Evolutionary conservation across 2,888 invertebrate genomes (phyloP), one percentile per base, ranked within the genome.

Genomic region (Gymnoscelis rufifasciata): DNA sequence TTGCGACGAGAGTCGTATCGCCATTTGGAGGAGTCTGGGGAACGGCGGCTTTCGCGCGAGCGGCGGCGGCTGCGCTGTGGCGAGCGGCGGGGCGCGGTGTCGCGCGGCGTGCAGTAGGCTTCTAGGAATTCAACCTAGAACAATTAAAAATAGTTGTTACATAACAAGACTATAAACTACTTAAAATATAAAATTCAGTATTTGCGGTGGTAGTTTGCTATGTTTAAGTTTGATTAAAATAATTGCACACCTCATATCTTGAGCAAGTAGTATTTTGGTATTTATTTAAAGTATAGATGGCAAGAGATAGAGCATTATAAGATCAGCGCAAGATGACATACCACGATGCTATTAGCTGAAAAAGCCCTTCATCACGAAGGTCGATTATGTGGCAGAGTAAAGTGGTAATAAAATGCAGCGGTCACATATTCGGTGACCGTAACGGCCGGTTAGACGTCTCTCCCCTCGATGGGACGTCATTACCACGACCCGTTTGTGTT

Each of bases 31-130:
- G 83, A 74, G 62, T 87, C 83, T 12, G 86, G 83, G 39, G 88
- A 84, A 30, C 88, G 78, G 14, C 83, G 75, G 37, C 78, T 71
- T 49, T 84, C 88, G 42, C 87, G 68, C 14, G 88, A 84, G 40
- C 86, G 78, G 44, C 86, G 78, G 44, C 88, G 83, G 48, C 69
- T 78, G 62, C 84, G 79, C 63, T 80, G 84, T 58, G 88, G 86
- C 7, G 88, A 86, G 35, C 86, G 78, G 23, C 82, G 78, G 8
- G 48, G 43, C n/a, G 88, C 82, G 64, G 92, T 92, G 72, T 93
- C 93, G 55, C 92, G 89, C 10, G 93, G 93, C 65, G 93, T 93
- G 68, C 93, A 92, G 74, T 93, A 93, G 47, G 92, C 91, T 75
- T 93, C 93, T 75, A 93, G 84, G 60, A 93, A 90, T 78, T 93